These are phyloP conservation scores for Alca torda DNA, from an alignment of 2,797 vertebrate genomes.

Conservation along the genomic window DNA sequence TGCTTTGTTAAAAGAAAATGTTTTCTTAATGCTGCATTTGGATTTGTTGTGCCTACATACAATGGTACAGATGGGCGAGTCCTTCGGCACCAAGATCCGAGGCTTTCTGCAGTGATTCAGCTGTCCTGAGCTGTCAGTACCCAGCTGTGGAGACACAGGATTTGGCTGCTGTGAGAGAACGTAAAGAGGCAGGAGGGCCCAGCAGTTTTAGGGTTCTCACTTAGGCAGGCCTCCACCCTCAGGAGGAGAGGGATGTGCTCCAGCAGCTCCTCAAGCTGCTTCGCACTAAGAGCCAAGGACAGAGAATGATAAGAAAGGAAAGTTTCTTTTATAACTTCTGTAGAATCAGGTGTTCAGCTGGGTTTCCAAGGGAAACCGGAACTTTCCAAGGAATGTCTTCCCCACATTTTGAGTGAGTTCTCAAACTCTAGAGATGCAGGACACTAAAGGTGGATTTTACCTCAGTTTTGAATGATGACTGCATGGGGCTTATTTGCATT, in stretches of 20 bases:
- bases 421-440: not conserved
- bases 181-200: not conserved
- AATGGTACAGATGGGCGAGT: not conserved
- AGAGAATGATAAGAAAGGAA: not conserved
- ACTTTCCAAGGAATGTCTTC: not conserved
- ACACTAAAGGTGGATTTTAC: not conserved
- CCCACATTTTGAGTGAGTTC: not conserved
- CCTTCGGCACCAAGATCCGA: not conserved
- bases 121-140: constrained; percentile 38
- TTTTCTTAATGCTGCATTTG: constrained; percentile 3
- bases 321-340: not conserved
- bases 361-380: not conserved
- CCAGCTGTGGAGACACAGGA: not conserved
- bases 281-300: not conserved
- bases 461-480: not conserved
- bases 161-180: not conserved
- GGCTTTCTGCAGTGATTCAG: not conserved
- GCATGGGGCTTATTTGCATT: not conserved
- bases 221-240: not conserved
- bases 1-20: constrained; percentile 20
- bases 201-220: not conserved
- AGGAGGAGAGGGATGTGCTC: not conserved
- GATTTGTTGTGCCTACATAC: not conserved
- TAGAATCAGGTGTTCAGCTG: not conserved
- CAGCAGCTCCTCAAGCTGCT: not conserved